Percentiles rank a stretch among this genome's conserved stretches.
phyloP scores from a whole-genome alignment of 1,140 invertebrate species.

The Mylabris phalerata region DNA sequence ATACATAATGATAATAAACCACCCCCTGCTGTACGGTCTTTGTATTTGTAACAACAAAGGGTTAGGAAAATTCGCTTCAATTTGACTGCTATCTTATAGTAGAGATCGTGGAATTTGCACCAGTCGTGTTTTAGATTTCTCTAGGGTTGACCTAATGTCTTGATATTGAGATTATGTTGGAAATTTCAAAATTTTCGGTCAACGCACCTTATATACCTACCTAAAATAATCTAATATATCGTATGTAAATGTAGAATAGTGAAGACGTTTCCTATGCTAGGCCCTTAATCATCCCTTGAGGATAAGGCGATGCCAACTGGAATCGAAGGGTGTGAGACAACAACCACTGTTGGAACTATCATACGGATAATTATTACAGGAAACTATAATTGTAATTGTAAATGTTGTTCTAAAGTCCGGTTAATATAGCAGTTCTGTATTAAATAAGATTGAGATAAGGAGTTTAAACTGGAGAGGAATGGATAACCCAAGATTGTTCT shows the following conservation, averaged over 20 bases:
- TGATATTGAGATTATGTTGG: slow-evolving; percentile 10
- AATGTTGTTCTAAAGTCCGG: slow-evolving; percentile 1
- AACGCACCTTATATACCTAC: neutral
- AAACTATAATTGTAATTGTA: slow-evolving; percentile 12
- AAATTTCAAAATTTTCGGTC: slow-evolving; percentile 1
- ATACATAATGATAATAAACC: no score
- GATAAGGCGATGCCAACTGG: neutral
- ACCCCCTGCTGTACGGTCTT: no score
- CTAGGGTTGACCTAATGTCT: slow-evolving; percentile 19
- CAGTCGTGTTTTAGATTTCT: slow-evolving; percentile 25
- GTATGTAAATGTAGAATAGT: slow-evolving; percentile 2
- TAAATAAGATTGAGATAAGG: slow-evolving; percentile 14
- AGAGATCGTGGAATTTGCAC: slow-evolving; percentile 32
- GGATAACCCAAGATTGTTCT: no score
- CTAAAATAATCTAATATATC: neutral
- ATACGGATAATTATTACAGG: slow-evolving; percentile 6
- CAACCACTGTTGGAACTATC: slow-evolving; percentile 7
- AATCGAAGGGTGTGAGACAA: neutral
- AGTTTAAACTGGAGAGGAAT: neutral
- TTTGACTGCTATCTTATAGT: slow-evolving; percentile 24
- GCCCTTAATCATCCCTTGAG: slow-evolving; percentile 3
- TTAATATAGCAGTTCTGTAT: slow-evolving; percentile 5
- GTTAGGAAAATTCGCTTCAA: slow-evolving; percentile 16
- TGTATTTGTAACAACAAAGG: no score
- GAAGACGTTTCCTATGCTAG: slow-evolving; percentile 13